A percentile compares a stretch with the other conserved stretches of the same genome.
phyloP scores from a whole-genome alignment of 1,140 invertebrate species.

The Lutraria rhynchaena region DNA sequence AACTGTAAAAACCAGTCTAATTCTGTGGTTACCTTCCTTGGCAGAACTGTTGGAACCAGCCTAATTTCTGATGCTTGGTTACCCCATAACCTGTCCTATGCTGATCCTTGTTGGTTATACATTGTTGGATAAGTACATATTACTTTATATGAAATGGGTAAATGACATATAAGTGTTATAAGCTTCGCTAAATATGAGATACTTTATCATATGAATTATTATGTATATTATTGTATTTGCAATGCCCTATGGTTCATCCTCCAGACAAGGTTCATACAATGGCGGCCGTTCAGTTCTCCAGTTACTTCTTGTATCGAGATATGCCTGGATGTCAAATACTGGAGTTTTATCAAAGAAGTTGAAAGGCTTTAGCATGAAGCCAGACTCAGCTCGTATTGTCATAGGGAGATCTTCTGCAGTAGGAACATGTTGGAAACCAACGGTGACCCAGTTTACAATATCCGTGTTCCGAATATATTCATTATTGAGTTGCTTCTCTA shows the following conservation, averaged over 20 bases:
- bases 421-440: slow-evolving; percentile 56
- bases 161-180: too few species aligned
- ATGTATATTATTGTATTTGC: too few species aligned
- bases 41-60: too few species aligned
- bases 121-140: too few species aligned
- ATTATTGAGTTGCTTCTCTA: slow-evolving; percentile 41
- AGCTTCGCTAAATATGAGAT: too few species aligned
- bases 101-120: too few species aligned
- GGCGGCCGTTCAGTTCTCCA: slow-evolving; percentile 25
- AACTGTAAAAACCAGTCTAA: too few species aligned
- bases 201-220: too few species aligned
- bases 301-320: slow-evolving; percentile 15
- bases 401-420: slow-evolving; percentile 56
- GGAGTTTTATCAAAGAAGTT: slow-evolving; percentile 58
- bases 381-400: slow-evolving; percentile 28
- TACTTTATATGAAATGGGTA: too few species aligned
- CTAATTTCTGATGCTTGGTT: too few species aligned
- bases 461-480: slow-evolving; percentile 42
- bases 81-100: too few species aligned
- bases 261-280: slow-evolving; percentile 15
- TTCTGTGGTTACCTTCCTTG: too few species aligned
- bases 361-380: slow-evolving; percentile 54
- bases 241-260: not conserved
- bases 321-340: slow-evolving; percentile 42
- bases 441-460: slow-evolving; percentile 55